Evolutionary conservation across 2,888 invertebrate genomes (phyloP).

Genomic region (Latrodectus hesperus): DNA sequence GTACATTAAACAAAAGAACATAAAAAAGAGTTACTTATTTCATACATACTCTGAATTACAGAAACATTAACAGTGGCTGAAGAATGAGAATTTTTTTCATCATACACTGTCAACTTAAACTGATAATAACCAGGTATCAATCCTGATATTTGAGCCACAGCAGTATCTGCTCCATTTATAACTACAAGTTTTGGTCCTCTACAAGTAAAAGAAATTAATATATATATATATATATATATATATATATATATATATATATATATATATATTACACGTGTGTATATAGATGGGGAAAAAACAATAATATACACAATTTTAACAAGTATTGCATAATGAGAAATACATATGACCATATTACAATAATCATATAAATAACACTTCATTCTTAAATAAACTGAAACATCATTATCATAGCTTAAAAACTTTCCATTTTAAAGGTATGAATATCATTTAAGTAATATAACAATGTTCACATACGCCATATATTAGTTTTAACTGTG

Average conservation of each 20-base stretch:
- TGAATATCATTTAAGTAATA: too few relatives aligned
- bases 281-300: background rate
- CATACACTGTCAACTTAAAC: slow-evolving; percentile 86
- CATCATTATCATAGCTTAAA: too few relatives aligned
- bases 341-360: too few relatives aligned
- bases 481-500: too few relatives aligned
- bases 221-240: background rate
- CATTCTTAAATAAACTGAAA: too few relatives aligned
- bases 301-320: too few relatives aligned
- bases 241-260: background rate
- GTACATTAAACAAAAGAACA: background rate
- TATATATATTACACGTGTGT: background rate
- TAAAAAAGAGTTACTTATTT: slow-evolving; percentile 67
- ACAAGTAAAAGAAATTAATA: slow-evolving; percentile 65
- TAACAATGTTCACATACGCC: too few relatives aligned
- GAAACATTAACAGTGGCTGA: slow-evolving; percentile 83
- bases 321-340: too few relatives aligned
- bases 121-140: slow-evolving; percentile 84
- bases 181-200: slow-evolving; percentile 78
- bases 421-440: too few relatives aligned
- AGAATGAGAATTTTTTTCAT: slow-evolving; percentile 88
- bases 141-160: slow-evolving; percentile 53
- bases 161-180: slow-evolving; percentile 49
- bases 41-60: slow-evolving; percentile 87
- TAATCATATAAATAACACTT: too few relatives aligned